phyloP scores from a whole-genome alignment of 2,113 vertebrate genomes.

The Romanogobio albipinnatus region DNA sequence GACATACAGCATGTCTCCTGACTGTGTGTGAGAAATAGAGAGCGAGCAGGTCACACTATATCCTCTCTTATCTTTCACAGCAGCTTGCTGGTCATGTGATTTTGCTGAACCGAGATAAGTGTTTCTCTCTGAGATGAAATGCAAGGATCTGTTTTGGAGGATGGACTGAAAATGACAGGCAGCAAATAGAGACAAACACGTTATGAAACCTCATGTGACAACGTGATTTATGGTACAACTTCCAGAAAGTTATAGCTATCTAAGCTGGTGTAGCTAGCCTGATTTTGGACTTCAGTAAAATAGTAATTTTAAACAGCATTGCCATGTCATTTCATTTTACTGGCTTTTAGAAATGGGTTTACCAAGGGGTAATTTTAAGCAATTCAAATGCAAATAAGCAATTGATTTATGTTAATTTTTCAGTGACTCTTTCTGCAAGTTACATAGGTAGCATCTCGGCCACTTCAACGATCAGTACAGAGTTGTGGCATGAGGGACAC shows the following conservation, averaged over 20 bases:
- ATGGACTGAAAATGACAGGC: background rate
- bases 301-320: too few relatives aligned
- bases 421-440: too few relatives aligned
- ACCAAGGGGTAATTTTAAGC: too few relatives aligned
- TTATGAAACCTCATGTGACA: background rate
- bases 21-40: slow-evolving; percentile 15
- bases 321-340: too few relatives aligned
- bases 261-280: background rate
- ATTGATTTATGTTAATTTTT: background rate
- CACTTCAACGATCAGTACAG: too few relatives aligned
- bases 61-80: slow-evolving; percentile 50
- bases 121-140: slow-evolving; percentile 23
- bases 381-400: too few relatives aligned
- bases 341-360: too few relatives aligned
- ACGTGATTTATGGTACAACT: slow-evolving; percentile 8
- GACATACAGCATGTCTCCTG: background rate
- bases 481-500: too few relatives aligned
- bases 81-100: slow-evolving; percentile 46
- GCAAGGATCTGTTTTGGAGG: slow-evolving; percentile 31
- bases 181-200: slow-evolving; percentile 4
- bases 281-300: background rate
- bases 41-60: slow-evolving; percentile 1
- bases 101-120: slow-evolving; percentile 59
- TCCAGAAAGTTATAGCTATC: slow-evolving; percentile 29
- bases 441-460: too few relatives aligned